These are phyloP conservation scores for Channallabes apus DNA, from an alignment of 2,797 vertebrate species.

Conservation along the genomic window DNA sequence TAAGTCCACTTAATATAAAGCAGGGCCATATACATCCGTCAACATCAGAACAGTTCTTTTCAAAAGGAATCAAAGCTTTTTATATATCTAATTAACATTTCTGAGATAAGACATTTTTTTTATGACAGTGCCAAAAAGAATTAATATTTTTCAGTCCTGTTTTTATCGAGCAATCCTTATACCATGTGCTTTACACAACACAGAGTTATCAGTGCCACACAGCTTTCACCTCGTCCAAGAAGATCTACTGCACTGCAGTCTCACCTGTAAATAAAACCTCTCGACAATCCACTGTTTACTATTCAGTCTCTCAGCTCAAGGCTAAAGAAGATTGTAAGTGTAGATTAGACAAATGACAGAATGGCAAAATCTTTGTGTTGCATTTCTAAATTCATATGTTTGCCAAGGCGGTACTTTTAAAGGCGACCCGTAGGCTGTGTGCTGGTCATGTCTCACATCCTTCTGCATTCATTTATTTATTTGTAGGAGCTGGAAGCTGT, in stretches of 20 bases:
- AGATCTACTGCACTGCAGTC: conserved; percentile 15
- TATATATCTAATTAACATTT: background rate
- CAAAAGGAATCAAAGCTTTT: background rate
- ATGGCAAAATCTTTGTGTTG: background rate
- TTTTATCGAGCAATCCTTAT: conserved; percentile 6
- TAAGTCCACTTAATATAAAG: background rate
- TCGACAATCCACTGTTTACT: conserved; percentile 25
- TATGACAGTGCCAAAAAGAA: background rate
- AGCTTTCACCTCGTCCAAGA: conserved; percentile 2
- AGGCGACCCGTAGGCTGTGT: conserved; percentile 15
- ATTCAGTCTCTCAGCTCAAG: conserved; percentile 7
- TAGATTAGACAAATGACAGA: conserved; percentile 25
- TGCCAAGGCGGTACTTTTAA: background rate
- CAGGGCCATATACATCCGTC: background rate
- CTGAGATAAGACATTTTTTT: background rate
- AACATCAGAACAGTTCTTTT: background rate
- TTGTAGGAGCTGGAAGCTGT: background rate
- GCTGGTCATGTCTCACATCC: conserved; percentile 13
- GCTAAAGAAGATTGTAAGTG: conserved; percentile 23
- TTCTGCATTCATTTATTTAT: conserved; percentile 8
- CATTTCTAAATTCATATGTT: conserved; percentile 23
- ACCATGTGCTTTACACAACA: background rate
- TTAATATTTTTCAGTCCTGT: background rate
- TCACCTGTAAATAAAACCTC: conserved; percentile 19
- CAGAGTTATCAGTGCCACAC: conserved; percentile 19